These are phyloP conservation scores for Papilio polytes DNA, from an alignment of 1,140 invertebrate species.

Conservation along the genomic window DNA sequence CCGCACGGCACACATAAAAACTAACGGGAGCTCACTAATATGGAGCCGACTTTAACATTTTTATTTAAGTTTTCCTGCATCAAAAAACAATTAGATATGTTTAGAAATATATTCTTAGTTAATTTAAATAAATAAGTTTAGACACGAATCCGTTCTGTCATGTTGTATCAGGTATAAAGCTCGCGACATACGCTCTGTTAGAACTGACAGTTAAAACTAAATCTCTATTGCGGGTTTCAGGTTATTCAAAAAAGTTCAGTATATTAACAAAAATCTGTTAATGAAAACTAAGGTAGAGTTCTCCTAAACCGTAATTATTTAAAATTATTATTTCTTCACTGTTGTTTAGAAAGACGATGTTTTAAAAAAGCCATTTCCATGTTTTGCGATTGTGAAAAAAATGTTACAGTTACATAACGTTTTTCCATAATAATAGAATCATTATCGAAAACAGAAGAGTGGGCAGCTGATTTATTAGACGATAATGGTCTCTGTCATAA, in stretches of 20 bases:
- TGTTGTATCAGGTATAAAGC: too few species aligned
- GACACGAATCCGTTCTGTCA: background rate
- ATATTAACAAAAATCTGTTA: too few species aligned
- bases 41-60: conserved; percentile 55
- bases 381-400: conserved; percentile 64
- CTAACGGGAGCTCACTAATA: conserved; percentile 48
- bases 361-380: conserved; percentile 55
- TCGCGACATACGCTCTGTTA: too few species aligned
- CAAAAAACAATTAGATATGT: background rate
- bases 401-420: conserved; percentile 83
- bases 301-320: background rate
- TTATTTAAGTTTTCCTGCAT: conserved; percentile 19
- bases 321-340: background rate
- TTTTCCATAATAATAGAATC: conserved; percentile 84
- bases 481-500: conserved; percentile 82
- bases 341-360: background rate
- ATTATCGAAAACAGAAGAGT: conserved; percentile 83
- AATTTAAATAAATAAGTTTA: background rate
- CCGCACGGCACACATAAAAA: conserved; percentile 75
- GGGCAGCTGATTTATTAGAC: conserved; percentile 83
- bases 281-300: too few species aligned
- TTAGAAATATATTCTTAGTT: background rate
- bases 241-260: too few species aligned
- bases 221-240: too few species aligned
- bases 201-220: too few species aligned